These are phyloP conservation scores for Drosophila pallidifrons DNA, from an alignment of 1,140 invertebrate species.

Conservation along the genomic window DNA sequence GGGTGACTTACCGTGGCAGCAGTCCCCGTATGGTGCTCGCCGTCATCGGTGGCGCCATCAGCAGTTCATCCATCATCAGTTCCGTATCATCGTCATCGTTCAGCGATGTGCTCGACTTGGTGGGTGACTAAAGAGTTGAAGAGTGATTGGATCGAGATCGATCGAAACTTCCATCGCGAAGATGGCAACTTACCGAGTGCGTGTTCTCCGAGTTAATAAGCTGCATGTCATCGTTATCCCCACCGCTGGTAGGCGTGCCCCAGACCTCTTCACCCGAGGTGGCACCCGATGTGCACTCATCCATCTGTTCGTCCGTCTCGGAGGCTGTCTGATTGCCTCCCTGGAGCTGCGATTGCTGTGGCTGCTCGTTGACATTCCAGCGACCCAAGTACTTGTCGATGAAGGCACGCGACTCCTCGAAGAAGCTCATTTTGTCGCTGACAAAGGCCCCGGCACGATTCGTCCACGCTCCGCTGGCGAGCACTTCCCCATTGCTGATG, in stretches of 20 bases:
- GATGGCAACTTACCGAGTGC: slow-evolving; percentile 86
- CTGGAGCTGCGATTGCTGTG: slow-evolving; percentile 19
- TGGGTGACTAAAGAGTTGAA: slow-evolving; percentile 85
- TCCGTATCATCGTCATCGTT: slow-evolving; percentile 89
- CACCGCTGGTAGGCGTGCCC: slow-evolving; percentile 93
- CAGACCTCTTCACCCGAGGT: slow-evolving; percentile 93
- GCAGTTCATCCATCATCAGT: slow-evolving; percentile 90
- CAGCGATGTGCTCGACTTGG: slow-evolving; percentile 88
- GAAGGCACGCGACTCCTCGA: slow-evolving; percentile 87
- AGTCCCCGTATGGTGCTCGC: slow-evolving; percentile 88
- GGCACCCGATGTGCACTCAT: slow-evolving; percentile 90
- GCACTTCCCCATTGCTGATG: slow-evolving; percentile 62
- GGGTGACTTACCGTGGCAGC: slow-evolving; percentile 86
- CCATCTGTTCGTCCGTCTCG: slow-evolving; percentile 86
- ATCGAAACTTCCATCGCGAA: no score
- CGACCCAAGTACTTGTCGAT: slow-evolving; percentile 84
- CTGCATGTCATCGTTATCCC: slow-evolving; percentile 89
- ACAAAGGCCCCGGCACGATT: slow-evolving; percentile 91
- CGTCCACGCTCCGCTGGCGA: slow-evolving; percentile 89
- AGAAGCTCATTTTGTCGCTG: slow-evolving; percentile 92
- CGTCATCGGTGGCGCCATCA: slow-evolving; percentile 89
- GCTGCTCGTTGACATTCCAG: slow-evolving; percentile 78
- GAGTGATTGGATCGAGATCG: no score
- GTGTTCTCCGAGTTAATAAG: slow-evolving; percentile 89
- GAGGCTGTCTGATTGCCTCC: slow-evolving; percentile 78